These are phyloP conservation scores for Papilio gigon DNA, from an alignment of 2,888 invertebrate species.

Conservation along the genomic window DNA sequence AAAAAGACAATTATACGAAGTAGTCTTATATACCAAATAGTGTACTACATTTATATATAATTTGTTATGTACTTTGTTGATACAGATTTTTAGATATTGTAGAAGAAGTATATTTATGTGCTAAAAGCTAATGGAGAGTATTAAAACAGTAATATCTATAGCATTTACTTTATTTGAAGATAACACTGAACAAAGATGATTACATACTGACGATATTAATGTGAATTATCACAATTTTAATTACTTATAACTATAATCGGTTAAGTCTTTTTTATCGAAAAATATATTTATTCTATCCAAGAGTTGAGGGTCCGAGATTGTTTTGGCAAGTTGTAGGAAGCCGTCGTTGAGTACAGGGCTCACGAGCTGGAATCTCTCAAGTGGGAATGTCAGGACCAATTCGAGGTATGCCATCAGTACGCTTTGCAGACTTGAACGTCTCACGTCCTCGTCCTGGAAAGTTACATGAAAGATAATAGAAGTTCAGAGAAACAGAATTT, in stretches of 20 bases:
- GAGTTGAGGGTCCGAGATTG: slow-evolving; percentile 75
- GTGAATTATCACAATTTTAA: slow-evolving; percentile 64
- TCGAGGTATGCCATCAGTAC: slow-evolving; percentile 93
- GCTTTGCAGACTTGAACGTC: slow-evolving; percentile 91
- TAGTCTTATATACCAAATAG: slow-evolving; percentile 75
- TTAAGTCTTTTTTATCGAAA: slow-evolving; percentile 79
- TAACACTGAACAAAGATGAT: slow-evolving; percentile 72
- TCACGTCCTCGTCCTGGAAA: slow-evolving; percentile 91
- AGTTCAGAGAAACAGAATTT: neutral
- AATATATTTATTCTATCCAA: slow-evolving; percentile 80
- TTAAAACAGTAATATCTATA: slow-evolving; percentile 57
- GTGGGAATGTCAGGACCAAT: slow-evolving; percentile 85
- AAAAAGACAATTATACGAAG: slow-evolving; percentile 71
- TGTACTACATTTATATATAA: slow-evolving; percentile 57
- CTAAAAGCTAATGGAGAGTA: slow-evolving; percentile 42
- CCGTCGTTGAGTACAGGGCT: slow-evolving; percentile 74
- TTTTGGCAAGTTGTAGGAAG: slow-evolving; percentile 73
- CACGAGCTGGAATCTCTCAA: slow-evolving; percentile 81
- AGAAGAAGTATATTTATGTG: slow-evolving; percentile 50
- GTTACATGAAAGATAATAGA: neutral
- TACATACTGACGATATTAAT: slow-evolving; percentile 60
- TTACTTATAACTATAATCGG: slow-evolving; percentile 72
- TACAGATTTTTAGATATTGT: slow-evolving; percentile 57
- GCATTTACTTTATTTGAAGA: slow-evolving; percentile 69
- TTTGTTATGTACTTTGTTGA: slow-evolving; percentile 70